Base-by-base conservation (phyloP, 2,113 vertebrate species). In the Otis tarda region DNA sequence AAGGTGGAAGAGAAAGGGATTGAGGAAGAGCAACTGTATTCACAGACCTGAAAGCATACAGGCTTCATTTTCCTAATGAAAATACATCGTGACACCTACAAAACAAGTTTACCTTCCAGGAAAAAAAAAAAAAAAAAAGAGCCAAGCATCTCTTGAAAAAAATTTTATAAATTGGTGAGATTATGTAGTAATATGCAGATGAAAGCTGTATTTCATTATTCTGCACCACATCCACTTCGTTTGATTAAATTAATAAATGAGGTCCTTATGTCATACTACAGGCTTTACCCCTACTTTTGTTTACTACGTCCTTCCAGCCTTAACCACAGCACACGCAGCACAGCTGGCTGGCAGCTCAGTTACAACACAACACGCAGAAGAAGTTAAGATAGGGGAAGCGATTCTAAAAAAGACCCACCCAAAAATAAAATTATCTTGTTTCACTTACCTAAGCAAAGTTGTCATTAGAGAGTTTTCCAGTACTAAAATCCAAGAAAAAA, bases 361-460 rank as follows among this genome's bases (percentile, higher is more conserved):
- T 93, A 59, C 80, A 95, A 81, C 33, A 70, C 69, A 94, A 83
- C 89, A 89, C 7, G 57, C 47, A 92, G 78, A 84, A 97, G 55
- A 35, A 56, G 73, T 80, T 85, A 90, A 82, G 82, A 95, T 16
- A 86, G 60, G 49, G 92, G 95, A 95, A 96, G 70, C 60, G 81
- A 94, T 71, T 87, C 93, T 87, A 47, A 94, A 90, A 79, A 10
- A 45, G 30, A 27, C 7, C 5, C 69, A 33, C 10, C 10, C 19
- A 56, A 56, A 56, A 55, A 28, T 77, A 61, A 47, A 60, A n/a
- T 81, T 53, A 74, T 61, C 84, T 70, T 90, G 55, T 70, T 95
- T 93, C 82, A 94, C 95, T 97, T 96, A 97, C 97, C 96, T 95
- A 95, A 95, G 94, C 81, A 83, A 94, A 94, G 63, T 11, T 89